Conservation (phyloP, 1,140 invertebrate genomes). For the Geopemphigus sp. region DNA sequence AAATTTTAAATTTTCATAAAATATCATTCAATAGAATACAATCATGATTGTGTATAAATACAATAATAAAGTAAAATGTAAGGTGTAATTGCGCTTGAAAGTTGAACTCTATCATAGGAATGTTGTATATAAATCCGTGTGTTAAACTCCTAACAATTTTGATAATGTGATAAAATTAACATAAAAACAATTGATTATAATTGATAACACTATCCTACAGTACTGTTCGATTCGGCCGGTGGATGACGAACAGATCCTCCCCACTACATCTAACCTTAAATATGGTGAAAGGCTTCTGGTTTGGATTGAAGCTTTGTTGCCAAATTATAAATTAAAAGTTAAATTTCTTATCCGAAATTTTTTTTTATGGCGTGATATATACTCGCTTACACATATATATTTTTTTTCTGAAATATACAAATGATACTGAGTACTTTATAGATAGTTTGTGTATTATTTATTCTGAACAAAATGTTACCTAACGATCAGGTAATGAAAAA, state of each 20-base stretch:
- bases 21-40: too few relatives aligned
- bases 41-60: too few relatives aligned
- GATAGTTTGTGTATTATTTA: background rate
- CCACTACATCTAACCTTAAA: conserved; percentile 45
- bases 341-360: background rate
- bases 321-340: conserved; percentile 18
- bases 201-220: conserved; percentile 38
- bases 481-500: conserved; percentile 50
- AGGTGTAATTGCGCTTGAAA: too few relatives aligned
- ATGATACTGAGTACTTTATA: conserved; percentile 1
- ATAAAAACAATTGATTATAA: conserved; percentile 16
- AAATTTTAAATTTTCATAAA: too few relatives aligned
- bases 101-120: too few relatives aligned
- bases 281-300: conserved; percentile 16
- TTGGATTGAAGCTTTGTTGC: conserved; percentile 28
- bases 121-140: too few relatives aligned
- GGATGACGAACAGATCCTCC: conserved; percentile 30
- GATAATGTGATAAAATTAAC: too few relatives aligned
- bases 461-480: conserved; percentile 44
- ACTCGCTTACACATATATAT: background rate
- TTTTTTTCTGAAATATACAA: background rate
- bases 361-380: background rate
- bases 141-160: too few relatives aligned
- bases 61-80: too few relatives aligned
- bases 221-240: conserved; percentile 8